Base-by-base conservation (phyloP, 2,113 vertebrate species). In the Eolophus roseicapilla region DNA sequence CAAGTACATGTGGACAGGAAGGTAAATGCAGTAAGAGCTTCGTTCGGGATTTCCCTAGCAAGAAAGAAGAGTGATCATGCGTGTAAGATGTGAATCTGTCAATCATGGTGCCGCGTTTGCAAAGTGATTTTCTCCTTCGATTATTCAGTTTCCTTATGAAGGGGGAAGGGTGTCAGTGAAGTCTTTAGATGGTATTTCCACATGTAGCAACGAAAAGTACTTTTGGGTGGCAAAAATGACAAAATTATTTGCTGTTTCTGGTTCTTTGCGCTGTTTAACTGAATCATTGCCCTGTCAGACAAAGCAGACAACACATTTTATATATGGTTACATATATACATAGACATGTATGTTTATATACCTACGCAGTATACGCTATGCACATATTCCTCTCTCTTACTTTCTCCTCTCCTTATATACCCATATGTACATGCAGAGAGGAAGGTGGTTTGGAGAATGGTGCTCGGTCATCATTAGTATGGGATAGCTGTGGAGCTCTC, bases 31-130 rank as follows among this genome's bases (percentile, higher is more conserved):
- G 37, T 13, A n/a, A 90, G n/a, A 85, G n/a, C 47, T 87, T 84
- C 46, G 44, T 65, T 91, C 53, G 67, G 87, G 82, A 85, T 95
- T 92, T 90, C 81, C 90, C 70, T 53, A 37, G 52, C 28, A 89
- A 91, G 67, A 69, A 84, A 59, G 12, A 44, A 57, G 39, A 75
- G 8, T 49, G 21, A 41, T 69, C 44, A 59, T 62, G 59, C 3
- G 37, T 53, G 18, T 57, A 60, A 62, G 46, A 76, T 5, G 17
- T 57, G 47, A 69, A 39, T 39, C 43, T 55, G 11, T 57, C 67
- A 65, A 0, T 43, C 21, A 14, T 3, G n/a, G 13, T 46, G 15
- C 21, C 28, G 9, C 1, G 0, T 39, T 41, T 65, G 21, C 43
- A 77, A 60, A 91, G 39, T 41, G 47, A 25, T 37, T 91, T 76